Evolutionary conservation across 2,888 invertebrate species (phyloP).

Genomic region (Drosophila hamatofila): DNA sequence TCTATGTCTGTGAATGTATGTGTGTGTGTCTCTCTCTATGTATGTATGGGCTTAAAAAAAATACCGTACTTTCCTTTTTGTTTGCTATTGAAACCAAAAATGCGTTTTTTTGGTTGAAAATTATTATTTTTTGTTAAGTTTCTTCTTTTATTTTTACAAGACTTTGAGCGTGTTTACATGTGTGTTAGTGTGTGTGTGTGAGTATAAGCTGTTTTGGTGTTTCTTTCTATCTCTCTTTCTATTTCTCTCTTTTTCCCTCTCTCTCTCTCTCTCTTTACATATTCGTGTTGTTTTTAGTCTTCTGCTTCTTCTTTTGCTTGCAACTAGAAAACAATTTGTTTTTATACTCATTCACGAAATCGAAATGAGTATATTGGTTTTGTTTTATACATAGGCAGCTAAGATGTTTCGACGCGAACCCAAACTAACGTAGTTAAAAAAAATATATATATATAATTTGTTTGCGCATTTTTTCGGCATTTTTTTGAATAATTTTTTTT

Average conservation of each 20-base stretch:
- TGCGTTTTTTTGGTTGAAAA: conserved; percentile 28
- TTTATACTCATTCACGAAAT: too few relatives aligned
- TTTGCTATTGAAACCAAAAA: conserved; percentile 61
- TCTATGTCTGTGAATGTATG: conserved; percentile 4
- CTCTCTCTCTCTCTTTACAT: conserved; percentile 11
- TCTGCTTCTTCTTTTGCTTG: conserved; percentile 14
- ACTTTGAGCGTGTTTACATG: conserved; percentile 67
- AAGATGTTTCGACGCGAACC: conserved; percentile 11
- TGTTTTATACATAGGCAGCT: conserved; percentile 5
- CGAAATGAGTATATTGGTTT: too few relatives aligned
- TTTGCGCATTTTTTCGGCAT: conserved; percentile 52
- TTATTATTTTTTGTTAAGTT: conserved; percentile 22
- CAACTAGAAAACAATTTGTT: conserved; percentile 26
- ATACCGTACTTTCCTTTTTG: neutral
- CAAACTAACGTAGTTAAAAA: conserved; percentile 12
- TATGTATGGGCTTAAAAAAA: conserved; percentile 11
- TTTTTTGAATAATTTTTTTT: neutral
- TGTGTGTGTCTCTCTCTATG: neutral
- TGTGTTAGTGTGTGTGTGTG: conserved; percentile 16
- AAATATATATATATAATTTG: conserved; percentile 21
- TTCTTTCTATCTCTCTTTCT: conserved; percentile 14
- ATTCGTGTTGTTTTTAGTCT: conserved; percentile 23
- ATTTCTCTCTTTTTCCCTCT: conserved; percentile 10
- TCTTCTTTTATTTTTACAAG: conserved; percentile 52
- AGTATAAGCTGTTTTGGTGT: conserved; percentile 26